A percentile compares a stretch with the other conserved stretches of the same genome.
phyloP scores from a whole-genome alignment of 2,888 invertebrate genomes.

The Eudiplozoon nipponicum region DNA sequence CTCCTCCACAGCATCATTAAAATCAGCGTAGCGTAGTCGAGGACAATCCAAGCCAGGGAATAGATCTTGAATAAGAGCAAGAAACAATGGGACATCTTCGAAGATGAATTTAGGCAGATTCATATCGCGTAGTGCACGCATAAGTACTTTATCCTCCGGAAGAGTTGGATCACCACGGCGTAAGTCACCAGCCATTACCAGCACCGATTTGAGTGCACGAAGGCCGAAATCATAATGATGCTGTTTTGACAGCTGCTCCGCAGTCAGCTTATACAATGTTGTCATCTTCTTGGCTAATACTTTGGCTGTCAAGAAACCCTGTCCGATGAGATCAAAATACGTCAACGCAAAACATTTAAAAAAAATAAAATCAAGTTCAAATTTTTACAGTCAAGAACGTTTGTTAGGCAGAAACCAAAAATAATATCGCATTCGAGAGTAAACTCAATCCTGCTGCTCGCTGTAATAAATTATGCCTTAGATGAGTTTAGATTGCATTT shows the following conservation, averaged over 20 bases:
- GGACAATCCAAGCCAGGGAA: constrained; percentile 66
- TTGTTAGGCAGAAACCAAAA: too few species aligned
- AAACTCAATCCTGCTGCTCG: too few species aligned
- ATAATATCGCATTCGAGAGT: too few species aligned
- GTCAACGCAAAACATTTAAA: too few species aligned
- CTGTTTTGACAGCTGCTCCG: constrained; percentile 58
- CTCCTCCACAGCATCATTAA: constrained; percentile 43
- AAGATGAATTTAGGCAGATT: constrained; percentile 65
- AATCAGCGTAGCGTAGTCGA: constrained; percentile 50
- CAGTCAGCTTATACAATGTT: constrained; percentile 49
- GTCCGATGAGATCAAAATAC: too few species aligned
- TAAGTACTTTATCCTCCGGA: constrained; percentile 51
- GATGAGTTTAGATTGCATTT: too few species aligned
- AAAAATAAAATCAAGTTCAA: too few species aligned
- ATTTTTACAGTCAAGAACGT: too few species aligned
- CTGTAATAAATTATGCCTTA: too few species aligned
- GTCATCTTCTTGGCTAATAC: constrained; percentile 68
- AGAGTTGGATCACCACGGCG: constrained; percentile 45
- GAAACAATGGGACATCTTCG: constrained; percentile 57
- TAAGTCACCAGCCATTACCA: constrained; percentile 60
- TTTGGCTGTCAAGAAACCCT: constrained; percentile 22
- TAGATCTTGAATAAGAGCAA: constrained; percentile 52
- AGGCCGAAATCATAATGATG: constrained; percentile 72
- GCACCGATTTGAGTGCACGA: constrained; percentile 54
- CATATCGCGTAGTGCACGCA: constrained; percentile 63